A percentile compares a stretch with the other conserved stretches of the same genome.
Evolutionary conservation across 1,140 invertebrate species (phyloP).

Genomic region (Calliopsis andreniformis): DNA sequence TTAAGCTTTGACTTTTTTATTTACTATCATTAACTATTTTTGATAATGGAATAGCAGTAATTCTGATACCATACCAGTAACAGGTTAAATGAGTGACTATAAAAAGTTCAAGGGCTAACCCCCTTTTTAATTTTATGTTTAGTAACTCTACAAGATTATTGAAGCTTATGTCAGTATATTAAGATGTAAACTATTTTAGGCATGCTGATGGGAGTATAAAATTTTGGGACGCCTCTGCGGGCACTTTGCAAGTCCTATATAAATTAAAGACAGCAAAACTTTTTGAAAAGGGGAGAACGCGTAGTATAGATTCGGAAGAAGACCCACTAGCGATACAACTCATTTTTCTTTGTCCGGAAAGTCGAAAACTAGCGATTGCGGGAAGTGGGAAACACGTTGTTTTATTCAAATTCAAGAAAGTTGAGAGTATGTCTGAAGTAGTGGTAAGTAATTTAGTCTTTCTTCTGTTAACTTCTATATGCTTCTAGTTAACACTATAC

Average conservation of each 20-base stretch:
- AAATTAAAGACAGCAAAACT: conserved; percentile 98
- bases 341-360: conserved; percentile 96
- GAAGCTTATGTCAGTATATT: too few relatives aligned
- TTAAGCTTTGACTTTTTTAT: too few relatives aligned
- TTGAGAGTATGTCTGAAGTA: conserved; percentile 92
- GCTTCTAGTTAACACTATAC: too few relatives aligned
- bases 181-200: too few relatives aligned
- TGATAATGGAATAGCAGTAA: too few relatives aligned
- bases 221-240: conserved; percentile 98
- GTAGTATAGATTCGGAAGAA: conserved; percentile 86
- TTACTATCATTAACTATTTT: too few relatives aligned
- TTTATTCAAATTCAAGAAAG: conserved; percentile 97
- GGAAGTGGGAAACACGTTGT: conserved; percentile 96
- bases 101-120: too few relatives aligned
- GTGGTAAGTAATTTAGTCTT: conserved; percentile 83
- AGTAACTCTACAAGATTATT: too few relatives aligned
- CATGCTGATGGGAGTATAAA: conserved; percentile 98
- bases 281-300: conserved; percentile 88
- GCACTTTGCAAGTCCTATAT: conserved; percentile 96
- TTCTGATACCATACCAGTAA: too few relatives aligned
- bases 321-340: conserved; percentile 97
- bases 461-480: too few relatives aligned
- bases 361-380: conserved; percentile 93
- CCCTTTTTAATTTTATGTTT: too few relatives aligned
- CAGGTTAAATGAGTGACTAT: too few relatives aligned